Evolutionary conservation across 2,797 vertebrate genomes (phyloP).

Genomic region (Mallotus villosus): DNA sequence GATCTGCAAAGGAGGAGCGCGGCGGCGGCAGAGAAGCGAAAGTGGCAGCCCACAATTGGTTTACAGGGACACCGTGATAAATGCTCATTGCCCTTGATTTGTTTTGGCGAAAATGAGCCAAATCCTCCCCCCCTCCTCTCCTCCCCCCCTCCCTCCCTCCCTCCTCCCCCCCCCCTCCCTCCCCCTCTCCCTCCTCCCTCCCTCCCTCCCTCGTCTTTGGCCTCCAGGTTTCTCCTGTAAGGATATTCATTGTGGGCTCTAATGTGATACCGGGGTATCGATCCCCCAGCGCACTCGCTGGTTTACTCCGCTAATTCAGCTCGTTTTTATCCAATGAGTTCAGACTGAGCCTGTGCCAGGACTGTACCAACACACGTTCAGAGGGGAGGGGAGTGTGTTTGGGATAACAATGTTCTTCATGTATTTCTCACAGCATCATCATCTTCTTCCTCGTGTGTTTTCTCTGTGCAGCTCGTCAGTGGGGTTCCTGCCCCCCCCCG

Average conservation of each 20-base stretch:
- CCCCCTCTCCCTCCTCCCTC: too few relatives aligned
- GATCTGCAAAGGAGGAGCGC: slow-evolving; percentile 26
- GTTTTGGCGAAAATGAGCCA: slow-evolving; percentile 39
- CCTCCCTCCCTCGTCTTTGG: neutral
- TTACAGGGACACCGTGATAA: slow-evolving; percentile 33
- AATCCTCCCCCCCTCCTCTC: neutral
- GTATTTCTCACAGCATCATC: slow-evolving; percentile 16
- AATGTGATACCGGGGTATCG: slow-evolving; percentile 24
- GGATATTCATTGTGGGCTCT: slow-evolving; percentile 30
- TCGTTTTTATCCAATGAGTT: slow-evolving; percentile 34
- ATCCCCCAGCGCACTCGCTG: slow-evolving; percentile 32
- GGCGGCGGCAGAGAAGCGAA: neutral
- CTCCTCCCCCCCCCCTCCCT: neutral
- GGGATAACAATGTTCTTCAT: slow-evolving; percentile 1
- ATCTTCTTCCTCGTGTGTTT: slow-evolving; percentile 16
- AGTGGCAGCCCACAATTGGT: slow-evolving; percentile 30
- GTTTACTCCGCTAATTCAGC: slow-evolving; percentile 35
- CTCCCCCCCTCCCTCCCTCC: neutral
- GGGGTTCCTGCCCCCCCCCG: slow-evolving; percentile 83
- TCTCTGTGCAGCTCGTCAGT: slow-evolving; percentile 77
- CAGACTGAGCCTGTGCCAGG: slow-evolving; percentile 5
- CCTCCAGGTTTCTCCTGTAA: slow-evolving; percentile 7
- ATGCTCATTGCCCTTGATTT: slow-evolving; percentile 40
- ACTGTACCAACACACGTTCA: neutral
- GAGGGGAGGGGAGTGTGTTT: neutral